Percentiles rank a stretch among this genome's conserved stretches.
phyloP scores from a whole-genome alignment of 2,113 vertebrate species.

The Caretta caretta region DNA sequence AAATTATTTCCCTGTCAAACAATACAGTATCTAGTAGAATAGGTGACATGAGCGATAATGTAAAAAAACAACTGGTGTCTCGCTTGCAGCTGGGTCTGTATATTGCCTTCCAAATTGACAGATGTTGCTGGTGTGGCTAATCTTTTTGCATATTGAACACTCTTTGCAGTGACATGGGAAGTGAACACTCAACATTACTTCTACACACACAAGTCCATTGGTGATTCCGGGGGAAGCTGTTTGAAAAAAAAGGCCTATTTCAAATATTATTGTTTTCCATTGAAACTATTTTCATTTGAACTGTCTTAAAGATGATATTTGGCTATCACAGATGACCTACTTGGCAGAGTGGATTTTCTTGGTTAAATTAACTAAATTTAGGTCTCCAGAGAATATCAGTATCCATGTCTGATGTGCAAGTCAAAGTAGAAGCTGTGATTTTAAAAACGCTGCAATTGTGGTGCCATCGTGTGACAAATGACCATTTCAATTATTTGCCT shows the following conservation, averaged over 20 bases:
- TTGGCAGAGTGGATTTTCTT: background rate
- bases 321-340: background rate
- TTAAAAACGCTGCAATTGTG: too few species aligned
- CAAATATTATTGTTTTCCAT: too few species aligned
- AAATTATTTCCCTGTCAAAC: background rate
- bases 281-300: too few species aligned
- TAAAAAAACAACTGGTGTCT: background rate
- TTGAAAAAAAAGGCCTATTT: background rate
- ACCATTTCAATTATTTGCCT: too few species aligned
- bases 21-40: background rate
- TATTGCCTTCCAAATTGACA: background rate
- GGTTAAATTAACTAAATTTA: too few species aligned
- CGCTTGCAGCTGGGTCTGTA: background rate
- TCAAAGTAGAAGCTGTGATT: too few species aligned
- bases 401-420: too few species aligned
- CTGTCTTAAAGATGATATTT: background rate
- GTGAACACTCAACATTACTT: background rate
- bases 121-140: background rate
- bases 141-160: background rate
- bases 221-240: background rate
- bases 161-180: background rate
- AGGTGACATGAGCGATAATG: background rate
- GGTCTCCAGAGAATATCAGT: too few species aligned
- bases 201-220: background rate
- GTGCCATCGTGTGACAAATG: too few species aligned